Percentiles rank a stretch among this genome's conserved stretches.
Evolutionary conservation across 2,888 invertebrate species (phyloP).

Genomic region (Zaprionus obscuricornis): DNA sequence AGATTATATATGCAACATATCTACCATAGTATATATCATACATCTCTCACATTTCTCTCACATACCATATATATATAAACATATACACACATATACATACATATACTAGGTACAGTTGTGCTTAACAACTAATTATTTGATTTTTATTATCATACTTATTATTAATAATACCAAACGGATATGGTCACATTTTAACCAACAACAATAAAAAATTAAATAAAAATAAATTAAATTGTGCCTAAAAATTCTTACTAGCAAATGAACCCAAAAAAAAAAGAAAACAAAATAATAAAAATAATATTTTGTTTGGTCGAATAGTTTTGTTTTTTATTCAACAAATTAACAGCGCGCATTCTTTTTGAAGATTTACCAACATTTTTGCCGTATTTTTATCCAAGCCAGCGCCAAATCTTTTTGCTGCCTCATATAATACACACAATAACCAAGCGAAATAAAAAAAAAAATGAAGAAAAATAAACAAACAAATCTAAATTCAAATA

Average conservation of each 20-base stretch:
- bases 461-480: slow-evolving; percentile 20
- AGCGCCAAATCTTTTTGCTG: slow-evolving; percentile 42
- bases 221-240: slow-evolving; percentile 58
- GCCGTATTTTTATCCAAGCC: slow-evolving; percentile 40
- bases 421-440: slow-evolving; percentile 68
- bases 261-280: slow-evolving; percentile 53
- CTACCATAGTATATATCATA: slow-evolving; percentile 20
- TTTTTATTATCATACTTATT: slow-evolving; percentile 45
- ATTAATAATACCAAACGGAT: slow-evolving; percentile 82
- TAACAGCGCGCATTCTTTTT: slow-evolving; percentile 54
- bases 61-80: slow-evolving; percentile 27
- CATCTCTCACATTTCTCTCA: slow-evolving; percentile 26
- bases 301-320: slow-evolving; percentile 60
- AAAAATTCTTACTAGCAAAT: slow-evolving; percentile 67
- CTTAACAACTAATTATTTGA: slow-evolving; percentile 73
- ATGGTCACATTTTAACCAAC: slow-evolving; percentile 84
- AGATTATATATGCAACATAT: slow-evolving; percentile 44
- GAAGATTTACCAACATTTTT: slow-evolving; percentile 43
- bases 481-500: slow-evolving; percentile 22
- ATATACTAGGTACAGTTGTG: slow-evolving; percentile 71
- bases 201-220: slow-evolving; percentile 37
- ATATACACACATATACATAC: slow-evolving; percentile 22
- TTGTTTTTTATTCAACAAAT: slow-evolving; percentile 49
- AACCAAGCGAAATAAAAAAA: slow-evolving; percentile 58
- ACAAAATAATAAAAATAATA: slow-evolving; percentile 43